Evolutionary conservation across 2,888 invertebrate species (phyloP).

Genomic region (Hydrotaea diabolus): DNA sequence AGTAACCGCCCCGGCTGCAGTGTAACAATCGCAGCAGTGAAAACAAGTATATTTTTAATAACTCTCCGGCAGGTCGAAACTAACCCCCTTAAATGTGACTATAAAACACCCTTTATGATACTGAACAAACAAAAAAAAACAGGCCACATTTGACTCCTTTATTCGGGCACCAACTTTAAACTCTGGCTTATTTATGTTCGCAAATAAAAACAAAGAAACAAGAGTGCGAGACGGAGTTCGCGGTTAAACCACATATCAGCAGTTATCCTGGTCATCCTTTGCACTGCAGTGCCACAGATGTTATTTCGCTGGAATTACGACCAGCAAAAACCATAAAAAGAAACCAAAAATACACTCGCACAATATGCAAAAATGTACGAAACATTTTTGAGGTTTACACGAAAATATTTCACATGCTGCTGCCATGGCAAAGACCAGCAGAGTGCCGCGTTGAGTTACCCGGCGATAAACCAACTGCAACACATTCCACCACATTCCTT

Average conservation of each 20-base stretch:
- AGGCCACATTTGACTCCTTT: not conserved
- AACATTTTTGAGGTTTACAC: constrained; percentile 49
- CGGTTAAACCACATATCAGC: constrained; percentile 61
- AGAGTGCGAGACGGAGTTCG: constrained; percentile 14
- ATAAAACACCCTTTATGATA: constrained; percentile 7
- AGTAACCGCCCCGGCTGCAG: too few species aligned
- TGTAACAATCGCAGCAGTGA: not conserved
- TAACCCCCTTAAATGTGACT: not conserved
- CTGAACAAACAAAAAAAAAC: not conserved
- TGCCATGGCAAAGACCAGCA: too few species aligned
- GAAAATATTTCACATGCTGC: not conserved
- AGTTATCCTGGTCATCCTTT: constrained; percentile 47
- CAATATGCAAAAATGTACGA: constrained; percentile 38
- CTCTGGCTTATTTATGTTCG: not conserved
- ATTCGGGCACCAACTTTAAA: not conserved
- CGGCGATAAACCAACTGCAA: too few species aligned
- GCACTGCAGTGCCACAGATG: constrained; percentile 51
- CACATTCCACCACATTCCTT: too few species aligned
- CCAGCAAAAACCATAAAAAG: not conserved
- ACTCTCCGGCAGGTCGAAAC: not conserved
- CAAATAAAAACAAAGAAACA: not conserved
- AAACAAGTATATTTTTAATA: not conserved
- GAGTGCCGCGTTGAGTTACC: too few species aligned
- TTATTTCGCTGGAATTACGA: not conserved
- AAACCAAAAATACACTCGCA: too few species aligned